Conservation (phyloP, 1,140 invertebrate species). For the Drosophila paulistorum region DNA sequence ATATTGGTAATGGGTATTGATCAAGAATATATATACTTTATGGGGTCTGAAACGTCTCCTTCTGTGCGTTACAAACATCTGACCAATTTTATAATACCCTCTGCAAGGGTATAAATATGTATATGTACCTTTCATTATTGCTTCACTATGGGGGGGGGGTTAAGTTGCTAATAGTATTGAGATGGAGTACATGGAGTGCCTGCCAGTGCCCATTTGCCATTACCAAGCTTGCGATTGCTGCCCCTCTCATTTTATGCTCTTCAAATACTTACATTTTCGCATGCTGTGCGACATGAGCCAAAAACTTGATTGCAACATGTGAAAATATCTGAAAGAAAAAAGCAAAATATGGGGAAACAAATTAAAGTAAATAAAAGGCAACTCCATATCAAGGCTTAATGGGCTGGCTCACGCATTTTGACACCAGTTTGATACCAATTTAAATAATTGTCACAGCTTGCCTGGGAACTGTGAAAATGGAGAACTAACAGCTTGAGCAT, state of each 20-base stretch:
- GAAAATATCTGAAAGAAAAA: conserved; percentile 74
- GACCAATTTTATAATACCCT: too few species aligned
- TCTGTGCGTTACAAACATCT: too few species aligned
- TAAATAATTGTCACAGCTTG: conserved; percentile 48
- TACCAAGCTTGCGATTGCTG: neutral
- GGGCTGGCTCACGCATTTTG: conserved; percentile 64
- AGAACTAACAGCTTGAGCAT: conserved; percentile 18
- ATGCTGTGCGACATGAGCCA: conserved; percentile 81
- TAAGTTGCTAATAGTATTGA: too few species aligned
- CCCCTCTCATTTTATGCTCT: neutral
- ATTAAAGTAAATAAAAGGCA: conserved; percentile 50
- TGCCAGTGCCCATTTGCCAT: neutral
- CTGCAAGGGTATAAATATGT: too few species aligned
- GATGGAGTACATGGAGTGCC: neutral
- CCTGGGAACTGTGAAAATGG: conserved; percentile 6
- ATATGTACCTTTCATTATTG: too few species aligned
- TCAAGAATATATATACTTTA: too few species aligned
- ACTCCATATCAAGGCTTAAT: conserved; percentile 54
- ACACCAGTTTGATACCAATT: conserved; percentile 61
- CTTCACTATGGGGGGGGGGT: too few species aligned
- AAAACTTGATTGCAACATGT: conserved; percentile 80
- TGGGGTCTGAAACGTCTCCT: too few species aligned
- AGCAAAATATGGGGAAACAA: conserved; percentile 38
- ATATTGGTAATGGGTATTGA: too few species aligned
- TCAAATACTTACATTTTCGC: conserved; percentile 77